Conservation (phyloP, 2,797 vertebrate species). For the Aulostomus chinensis region DNA sequence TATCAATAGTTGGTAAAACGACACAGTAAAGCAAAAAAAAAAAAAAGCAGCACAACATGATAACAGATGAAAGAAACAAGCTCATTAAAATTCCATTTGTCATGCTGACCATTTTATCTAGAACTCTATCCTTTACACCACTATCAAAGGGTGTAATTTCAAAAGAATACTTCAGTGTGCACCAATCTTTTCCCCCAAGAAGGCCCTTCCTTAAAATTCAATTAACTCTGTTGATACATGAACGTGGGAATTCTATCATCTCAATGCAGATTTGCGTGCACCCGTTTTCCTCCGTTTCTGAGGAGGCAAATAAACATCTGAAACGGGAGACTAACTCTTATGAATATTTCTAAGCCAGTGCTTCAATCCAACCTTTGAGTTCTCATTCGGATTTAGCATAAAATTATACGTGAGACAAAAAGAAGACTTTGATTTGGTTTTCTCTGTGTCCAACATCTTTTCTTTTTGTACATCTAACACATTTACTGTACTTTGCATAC, state of each 20-base stretch:
- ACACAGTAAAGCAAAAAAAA: slow-evolving; percentile 51
- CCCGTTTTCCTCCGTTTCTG: slow-evolving; percentile 28
- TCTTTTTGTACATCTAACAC: slow-evolving; percentile 18
- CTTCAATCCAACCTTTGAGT: slow-evolving; percentile 46
- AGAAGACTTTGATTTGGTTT: slow-evolving; percentile 46
- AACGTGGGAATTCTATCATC: slow-evolving; percentile 71
- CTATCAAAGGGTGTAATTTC: slow-evolving; percentile 92
- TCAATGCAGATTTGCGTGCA: slow-evolving; percentile 74
- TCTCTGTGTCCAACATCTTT: slow-evolving; percentile 45
- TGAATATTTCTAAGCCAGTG: slow-evolving; percentile 60
- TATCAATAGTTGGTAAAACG: slow-evolving; percentile 91
- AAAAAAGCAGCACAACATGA: slow-evolving; percentile 85
- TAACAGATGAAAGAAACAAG: slow-evolving; percentile 89
- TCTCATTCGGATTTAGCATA: slow-evolving; percentile 58
- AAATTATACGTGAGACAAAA: slow-evolving; percentile 52
- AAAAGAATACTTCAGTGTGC: slow-evolving; percentile 84
- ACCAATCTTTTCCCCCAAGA: slow-evolving; percentile 52
- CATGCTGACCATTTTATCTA: slow-evolving; percentile 93
- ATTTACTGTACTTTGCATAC: slow-evolving; percentile 57
- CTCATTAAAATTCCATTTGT: slow-evolving; percentile 96
- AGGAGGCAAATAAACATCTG: slow-evolving; percentile 65
- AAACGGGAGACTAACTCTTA: slow-evolving; percentile 61
- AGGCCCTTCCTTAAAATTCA: slow-evolving; percentile 75
- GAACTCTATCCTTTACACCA: slow-evolving; percentile 84
- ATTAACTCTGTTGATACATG: slow-evolving; percentile 76